phyloP scores from a whole-genome alignment of 2,797 vertebrate genomes.

The Eleutherodactylus coqui region DNA sequence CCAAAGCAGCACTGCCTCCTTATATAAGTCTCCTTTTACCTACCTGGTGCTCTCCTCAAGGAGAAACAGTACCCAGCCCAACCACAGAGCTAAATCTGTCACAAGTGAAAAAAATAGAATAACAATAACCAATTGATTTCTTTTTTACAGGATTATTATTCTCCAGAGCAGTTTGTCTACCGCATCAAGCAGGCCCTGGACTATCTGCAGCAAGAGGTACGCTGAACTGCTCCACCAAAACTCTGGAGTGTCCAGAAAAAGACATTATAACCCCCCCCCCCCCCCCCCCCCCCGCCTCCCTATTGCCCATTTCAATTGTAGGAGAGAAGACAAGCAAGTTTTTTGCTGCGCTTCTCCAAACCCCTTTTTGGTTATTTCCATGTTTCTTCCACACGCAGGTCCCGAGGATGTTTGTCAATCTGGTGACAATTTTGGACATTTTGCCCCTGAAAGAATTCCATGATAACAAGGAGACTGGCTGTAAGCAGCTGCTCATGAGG shows the following conservation, averaged over 20 bases:
- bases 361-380: background rate
- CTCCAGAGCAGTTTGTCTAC: slow-evolving; percentile 72
- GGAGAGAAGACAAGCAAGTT: background rate
- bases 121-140: background rate
- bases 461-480: slow-evolving; percentile 9
- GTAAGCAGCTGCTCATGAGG: slow-evolving; percentile 72
- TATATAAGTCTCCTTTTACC: no score
- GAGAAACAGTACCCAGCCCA: no score
- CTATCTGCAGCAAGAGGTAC: slow-evolving; percentile 76
- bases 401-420: slow-evolving; percentile 76
- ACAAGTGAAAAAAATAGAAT: background rate
- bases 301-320: no score
- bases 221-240: slow-evolving; percentile 64
- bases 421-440: slow-evolving; percentile 70
- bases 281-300: no score
- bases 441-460: slow-evolving; percentile 68
- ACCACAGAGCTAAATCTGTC: background rate
- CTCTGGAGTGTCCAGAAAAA: background rate
- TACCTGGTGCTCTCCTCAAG: no score
- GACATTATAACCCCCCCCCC: no score
- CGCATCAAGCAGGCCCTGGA: slow-evolving; percentile 72
- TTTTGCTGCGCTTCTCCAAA: background rate
- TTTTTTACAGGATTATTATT: slow-evolving; percentile 64
- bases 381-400: slow-evolving; percentile 71
- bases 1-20: no score